These are phyloP conservation scores for Coregonus ussuriensis DNA, from an alignment of 2,797 vertebrate genomes.

Conservation along the genomic window DNA sequence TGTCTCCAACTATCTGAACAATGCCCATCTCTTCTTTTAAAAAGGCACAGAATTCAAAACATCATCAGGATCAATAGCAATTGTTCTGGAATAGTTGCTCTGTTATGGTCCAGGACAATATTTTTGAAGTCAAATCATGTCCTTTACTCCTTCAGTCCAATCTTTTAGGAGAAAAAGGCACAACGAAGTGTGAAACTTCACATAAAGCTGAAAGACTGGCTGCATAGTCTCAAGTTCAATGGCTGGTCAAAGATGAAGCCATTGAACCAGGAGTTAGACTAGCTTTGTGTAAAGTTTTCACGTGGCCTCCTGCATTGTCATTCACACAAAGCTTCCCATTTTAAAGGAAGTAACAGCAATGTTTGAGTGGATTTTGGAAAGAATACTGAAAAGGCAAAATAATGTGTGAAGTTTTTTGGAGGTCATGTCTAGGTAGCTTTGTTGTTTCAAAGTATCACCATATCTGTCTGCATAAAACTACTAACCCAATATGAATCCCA, in stretches of 20 bases:
- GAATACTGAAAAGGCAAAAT: neutral
- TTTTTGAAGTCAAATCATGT: neutral
- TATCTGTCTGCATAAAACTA: neutral
- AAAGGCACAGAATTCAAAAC: neutral
- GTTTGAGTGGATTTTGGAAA: neutral
- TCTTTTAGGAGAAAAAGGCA: no score
- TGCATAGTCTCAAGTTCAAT: neutral
- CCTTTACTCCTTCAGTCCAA: neutral
- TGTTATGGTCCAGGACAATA: neutral
- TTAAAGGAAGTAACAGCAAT: neutral
- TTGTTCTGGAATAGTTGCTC: neutral
- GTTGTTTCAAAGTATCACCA: neutral
- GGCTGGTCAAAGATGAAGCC: no score
- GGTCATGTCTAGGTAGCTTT: neutral
- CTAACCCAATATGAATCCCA: constrained; percentile 1
- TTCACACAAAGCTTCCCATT: neutral
- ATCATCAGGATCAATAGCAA: neutral
- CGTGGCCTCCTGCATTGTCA: neutral
- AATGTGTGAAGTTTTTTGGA: neutral
- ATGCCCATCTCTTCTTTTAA: neutral
- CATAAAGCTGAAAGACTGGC: neutral
- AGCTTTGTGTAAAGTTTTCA: neutral
- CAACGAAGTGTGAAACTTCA: neutral
- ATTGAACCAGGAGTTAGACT: neutral
- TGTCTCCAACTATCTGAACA: neutral